These are phyloP conservation scores for Opisthograptis luteolata DNA, from an alignment of 2,888 invertebrate species.

Conservation along the genomic window DNA sequence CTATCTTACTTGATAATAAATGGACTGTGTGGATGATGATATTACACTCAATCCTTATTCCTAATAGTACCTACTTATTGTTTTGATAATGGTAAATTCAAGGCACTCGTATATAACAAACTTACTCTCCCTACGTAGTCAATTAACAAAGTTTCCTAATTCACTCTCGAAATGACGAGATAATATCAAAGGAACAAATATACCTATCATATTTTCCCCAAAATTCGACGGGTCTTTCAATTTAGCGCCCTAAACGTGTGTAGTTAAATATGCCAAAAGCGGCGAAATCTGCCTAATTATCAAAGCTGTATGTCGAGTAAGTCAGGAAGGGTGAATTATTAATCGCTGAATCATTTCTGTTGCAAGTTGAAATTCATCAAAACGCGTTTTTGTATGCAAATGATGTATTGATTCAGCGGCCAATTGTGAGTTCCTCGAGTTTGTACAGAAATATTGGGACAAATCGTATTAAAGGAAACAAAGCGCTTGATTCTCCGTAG, in stretches of 20 bases:
- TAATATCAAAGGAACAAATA: slow-evolving; percentile 24
- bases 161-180: slow-evolving; percentile 19
- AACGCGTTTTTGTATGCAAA: slow-evolving; percentile 50
- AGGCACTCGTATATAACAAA: slow-evolving; percentile 4
- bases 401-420: slow-evolving; percentile 45
- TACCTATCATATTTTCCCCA: slow-evolving; percentile 18
- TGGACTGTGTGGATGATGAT: too few species aligned
- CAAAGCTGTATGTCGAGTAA: slow-evolving; percentile 53
- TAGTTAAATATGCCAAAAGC: slow-evolving; percentile 38
- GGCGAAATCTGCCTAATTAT: slow-evolving; percentile 53
- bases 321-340: slow-evolving; percentile 58
- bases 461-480: slow-evolving; percentile 79
- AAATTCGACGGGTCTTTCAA: slow-evolving; percentile 28
- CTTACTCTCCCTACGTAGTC: slow-evolving; percentile 7
- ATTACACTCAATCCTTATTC: too few species aligned
- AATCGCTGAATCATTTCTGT: slow-evolving; percentile 50
- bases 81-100: slow-evolving; percentile 3
- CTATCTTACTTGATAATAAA: too few species aligned
- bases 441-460: slow-evolving; percentile 50
- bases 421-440: slow-evolving; percentile 38
- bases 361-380: slow-evolving; percentile 44
- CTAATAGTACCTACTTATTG: too few species aligned
- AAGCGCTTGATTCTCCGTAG: slow-evolving; percentile 78
- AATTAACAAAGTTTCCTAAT: slow-evolving; percentile 25
- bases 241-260: slow-evolving; percentile 25